These are phyloP conservation scores for Donacobius atricapilla DNA, from an alignment of 2,113 vertebrate species.

Conservation along the genomic window DNA sequence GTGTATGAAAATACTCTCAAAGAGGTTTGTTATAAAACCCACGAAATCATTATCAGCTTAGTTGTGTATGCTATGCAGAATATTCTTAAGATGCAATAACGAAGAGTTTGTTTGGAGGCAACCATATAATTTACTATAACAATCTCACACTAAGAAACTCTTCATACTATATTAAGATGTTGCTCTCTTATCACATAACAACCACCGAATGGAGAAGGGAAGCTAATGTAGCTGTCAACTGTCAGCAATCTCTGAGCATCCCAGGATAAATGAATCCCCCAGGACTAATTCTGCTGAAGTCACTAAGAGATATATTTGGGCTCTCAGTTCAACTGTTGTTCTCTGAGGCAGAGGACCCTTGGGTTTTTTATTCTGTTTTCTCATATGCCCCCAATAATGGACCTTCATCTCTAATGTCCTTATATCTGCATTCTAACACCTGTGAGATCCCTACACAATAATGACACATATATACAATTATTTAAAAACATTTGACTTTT, in stretches of 20 bases:
- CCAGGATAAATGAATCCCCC: slow-evolving; percentile 39
- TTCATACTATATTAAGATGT: background rate
- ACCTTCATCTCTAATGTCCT: background rate
- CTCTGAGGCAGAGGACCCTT: background rate
- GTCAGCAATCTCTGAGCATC: slow-evolving; percentile 8
- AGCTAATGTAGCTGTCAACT: slow-evolving; percentile 49
- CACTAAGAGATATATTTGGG: slow-evolving; percentile 44
- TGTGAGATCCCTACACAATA: background rate
- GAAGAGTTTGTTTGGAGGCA: background rate
- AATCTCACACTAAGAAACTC: background rate
- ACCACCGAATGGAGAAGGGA: background rate
- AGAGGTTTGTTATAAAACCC: background rate
- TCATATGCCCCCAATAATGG: background rate
- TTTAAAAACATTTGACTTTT: background rate
- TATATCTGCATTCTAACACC: background rate
- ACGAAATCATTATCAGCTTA: background rate
- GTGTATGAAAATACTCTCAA: background rate
- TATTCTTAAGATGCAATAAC: background rate
- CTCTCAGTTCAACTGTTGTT: slow-evolving; percentile 40
- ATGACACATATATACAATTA: background rate
- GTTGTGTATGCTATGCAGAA: background rate
- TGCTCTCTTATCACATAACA: background rate
- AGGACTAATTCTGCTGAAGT: slow-evolving; percentile 58
- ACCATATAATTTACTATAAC: background rate
- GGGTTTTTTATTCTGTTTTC: background rate